phyloP scores from a whole-genome alignment of 2,888 invertebrate species.

The Lasioglossum calceatum region DNA sequence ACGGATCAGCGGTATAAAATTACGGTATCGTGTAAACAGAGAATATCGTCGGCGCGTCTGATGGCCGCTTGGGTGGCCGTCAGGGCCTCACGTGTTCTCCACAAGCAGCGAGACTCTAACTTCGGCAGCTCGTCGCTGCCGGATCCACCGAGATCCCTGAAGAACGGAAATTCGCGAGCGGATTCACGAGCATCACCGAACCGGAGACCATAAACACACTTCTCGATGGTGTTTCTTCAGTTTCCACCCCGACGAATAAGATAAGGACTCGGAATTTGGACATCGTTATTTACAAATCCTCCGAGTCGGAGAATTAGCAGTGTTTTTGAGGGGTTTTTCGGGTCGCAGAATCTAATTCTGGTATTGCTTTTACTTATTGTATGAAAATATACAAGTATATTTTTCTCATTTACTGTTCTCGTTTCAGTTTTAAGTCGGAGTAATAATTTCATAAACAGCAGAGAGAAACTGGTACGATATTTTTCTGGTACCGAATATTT shows the following conservation, averaged over 20 bases:
- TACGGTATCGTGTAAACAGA: constrained; percentile 82
- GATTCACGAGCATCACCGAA: neutral
- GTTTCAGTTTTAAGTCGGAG: too few species aligned
- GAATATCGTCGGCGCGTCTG: constrained; percentile 81
- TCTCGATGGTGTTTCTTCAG: neutral
- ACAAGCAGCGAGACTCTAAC: constrained; percentile 72
- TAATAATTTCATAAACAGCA: neutral
- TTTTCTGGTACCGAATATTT: neutral
- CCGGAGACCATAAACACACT: constrained; percentile 21
- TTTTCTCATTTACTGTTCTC: too few species aligned
- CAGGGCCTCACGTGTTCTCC: constrained; percentile 78
- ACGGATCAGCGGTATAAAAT: constrained; percentile 82
- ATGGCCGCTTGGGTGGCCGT: constrained; percentile 82
- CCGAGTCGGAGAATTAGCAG: neutral
- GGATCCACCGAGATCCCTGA: constrained; percentile 39
- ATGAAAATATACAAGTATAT: too few species aligned
- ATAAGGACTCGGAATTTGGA: neutral
- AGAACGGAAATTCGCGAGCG: constrained; percentile 32
- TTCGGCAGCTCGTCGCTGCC: constrained; percentile 43
- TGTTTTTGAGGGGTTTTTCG: neutral
- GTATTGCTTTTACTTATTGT: neutral
- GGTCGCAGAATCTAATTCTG: neutral
- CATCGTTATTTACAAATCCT: neutral
- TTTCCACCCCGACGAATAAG: neutral
- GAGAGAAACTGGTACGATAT: neutral